phyloP scores from a whole-genome alignment of 2,113 vertebrate genomes.

The Garra rufa region DNA sequence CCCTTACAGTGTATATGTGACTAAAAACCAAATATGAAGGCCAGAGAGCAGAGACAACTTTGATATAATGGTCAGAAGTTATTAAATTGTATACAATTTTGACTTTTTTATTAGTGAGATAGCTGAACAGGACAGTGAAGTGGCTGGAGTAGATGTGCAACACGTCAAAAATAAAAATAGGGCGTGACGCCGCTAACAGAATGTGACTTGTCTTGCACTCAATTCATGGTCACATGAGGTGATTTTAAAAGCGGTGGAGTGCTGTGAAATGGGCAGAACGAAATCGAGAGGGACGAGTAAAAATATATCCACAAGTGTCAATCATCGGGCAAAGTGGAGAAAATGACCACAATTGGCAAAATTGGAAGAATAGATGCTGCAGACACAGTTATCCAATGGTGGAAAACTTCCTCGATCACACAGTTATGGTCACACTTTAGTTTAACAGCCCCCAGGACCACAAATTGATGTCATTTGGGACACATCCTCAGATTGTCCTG shows the following conservation, averaged over 20 bases:
- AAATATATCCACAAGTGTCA: slow-evolving; percentile 10
- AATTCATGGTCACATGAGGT: background rate
- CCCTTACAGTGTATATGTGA: too few species aligned
- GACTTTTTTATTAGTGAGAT: background rate
- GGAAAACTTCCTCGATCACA: background rate
- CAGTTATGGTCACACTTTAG: background rate
- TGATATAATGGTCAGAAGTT: background rate
- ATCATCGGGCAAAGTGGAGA: background rate
- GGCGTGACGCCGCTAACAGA: background rate
- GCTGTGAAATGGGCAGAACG: background rate
- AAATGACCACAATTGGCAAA: slow-evolving; percentile 1
- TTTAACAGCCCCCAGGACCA: background rate
- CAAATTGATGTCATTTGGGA: background rate
- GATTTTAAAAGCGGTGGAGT: background rate
- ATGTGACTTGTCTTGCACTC: background rate
- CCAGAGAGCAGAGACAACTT: background rate
- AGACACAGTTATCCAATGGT: background rate
- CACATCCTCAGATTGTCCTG: background rate
- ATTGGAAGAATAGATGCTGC: background rate
- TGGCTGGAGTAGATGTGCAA: slow-evolving; percentile 8
- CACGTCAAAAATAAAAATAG: background rate
- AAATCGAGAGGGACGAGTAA: background rate
- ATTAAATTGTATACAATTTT: background rate
- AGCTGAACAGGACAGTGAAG: background rate
- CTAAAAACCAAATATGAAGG: background rate